These are phyloP conservation scores for Corythornis cristatus DNA, from an alignment of 2,113 vertebrate species.

Conservation along the genomic window DNA sequence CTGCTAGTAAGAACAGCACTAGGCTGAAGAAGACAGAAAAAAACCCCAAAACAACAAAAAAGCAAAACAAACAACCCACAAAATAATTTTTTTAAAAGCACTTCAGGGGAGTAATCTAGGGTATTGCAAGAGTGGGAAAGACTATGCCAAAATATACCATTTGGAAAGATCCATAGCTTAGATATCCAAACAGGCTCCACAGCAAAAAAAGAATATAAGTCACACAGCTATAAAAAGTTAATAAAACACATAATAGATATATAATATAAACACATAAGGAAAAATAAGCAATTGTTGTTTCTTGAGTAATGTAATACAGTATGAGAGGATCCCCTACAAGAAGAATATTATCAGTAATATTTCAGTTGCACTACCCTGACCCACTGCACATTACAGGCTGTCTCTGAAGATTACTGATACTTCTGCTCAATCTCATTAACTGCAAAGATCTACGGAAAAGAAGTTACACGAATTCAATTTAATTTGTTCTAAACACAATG, in stretches of 20 bases:
- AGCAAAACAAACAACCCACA: no score
- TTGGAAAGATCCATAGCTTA: not conserved
- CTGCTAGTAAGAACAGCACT: not conserved
- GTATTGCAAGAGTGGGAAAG: not conserved
- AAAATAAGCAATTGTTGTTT: not conserved
- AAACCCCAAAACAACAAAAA: not conserved
- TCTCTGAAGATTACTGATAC: not conserved
- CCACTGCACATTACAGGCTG: not conserved
- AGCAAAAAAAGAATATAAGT: not conserved
- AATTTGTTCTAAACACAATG: constrained; percentile 10
- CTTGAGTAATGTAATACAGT: not conserved
- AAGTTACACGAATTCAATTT: not conserved
- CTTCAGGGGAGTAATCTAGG: not conserved
- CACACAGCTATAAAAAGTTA: not conserved
- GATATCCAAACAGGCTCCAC: not conserved
- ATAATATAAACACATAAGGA: not conserved
- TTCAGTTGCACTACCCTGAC: not conserved
- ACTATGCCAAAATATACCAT: not conserved
- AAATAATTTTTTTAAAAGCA: no score
- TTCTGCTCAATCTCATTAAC: not conserved
- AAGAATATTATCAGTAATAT: not conserved
- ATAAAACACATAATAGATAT: not conserved
- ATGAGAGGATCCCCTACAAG: not conserved
- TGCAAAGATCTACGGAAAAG: not conserved
- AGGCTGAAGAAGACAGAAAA: not conserved